phyloP scores from a whole-genome alignment of 2,113 vertebrate species.

The Chloropsis hardwickii region DNA sequence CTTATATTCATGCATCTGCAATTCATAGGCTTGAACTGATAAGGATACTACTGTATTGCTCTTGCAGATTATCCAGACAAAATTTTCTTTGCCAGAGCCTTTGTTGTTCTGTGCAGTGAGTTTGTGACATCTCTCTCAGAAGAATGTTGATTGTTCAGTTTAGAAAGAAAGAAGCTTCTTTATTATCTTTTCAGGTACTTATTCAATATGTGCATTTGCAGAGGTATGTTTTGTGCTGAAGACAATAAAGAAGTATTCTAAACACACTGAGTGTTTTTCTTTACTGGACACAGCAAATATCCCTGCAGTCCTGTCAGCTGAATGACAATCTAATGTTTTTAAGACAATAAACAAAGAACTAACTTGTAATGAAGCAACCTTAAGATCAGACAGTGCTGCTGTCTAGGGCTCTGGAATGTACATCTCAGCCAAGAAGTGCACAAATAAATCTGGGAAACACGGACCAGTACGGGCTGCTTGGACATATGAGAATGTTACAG shows the following conservation, averaged over 20 bases:
- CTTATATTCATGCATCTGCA: not conserved
- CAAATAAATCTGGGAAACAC: not conserved
- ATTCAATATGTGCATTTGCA: not conserved
- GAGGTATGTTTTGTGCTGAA: not conserved
- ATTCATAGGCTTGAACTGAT: not conserved
- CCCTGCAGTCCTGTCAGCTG: not conserved
- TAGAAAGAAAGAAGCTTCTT: not conserved
- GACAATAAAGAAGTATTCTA: not conserved
- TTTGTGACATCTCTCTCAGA: not conserved
- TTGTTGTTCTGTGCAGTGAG: not conserved
- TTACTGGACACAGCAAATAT: not conserved
- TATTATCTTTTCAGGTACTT: not conserved
- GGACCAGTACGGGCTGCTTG: not conserved
- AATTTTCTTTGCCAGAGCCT: not conserved
- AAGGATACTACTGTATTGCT: not conserved
- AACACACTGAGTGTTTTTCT: not conserved
- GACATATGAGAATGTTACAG: not conserved
- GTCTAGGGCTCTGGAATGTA: fast-evolving
- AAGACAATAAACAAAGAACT: not conserved
- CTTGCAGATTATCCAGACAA: not conserved
- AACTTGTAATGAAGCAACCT: not conserved
- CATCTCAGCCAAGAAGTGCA: not conserved
- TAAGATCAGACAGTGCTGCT: not conserved
- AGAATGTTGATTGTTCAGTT: not conserved
- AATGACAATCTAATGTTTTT: not conserved